A percentile compares a stretch with the other conserved stretches of the same genome.
Conservation (phyloP, 2,113 vertebrate genomes). For the Colius striatus region DNA sequence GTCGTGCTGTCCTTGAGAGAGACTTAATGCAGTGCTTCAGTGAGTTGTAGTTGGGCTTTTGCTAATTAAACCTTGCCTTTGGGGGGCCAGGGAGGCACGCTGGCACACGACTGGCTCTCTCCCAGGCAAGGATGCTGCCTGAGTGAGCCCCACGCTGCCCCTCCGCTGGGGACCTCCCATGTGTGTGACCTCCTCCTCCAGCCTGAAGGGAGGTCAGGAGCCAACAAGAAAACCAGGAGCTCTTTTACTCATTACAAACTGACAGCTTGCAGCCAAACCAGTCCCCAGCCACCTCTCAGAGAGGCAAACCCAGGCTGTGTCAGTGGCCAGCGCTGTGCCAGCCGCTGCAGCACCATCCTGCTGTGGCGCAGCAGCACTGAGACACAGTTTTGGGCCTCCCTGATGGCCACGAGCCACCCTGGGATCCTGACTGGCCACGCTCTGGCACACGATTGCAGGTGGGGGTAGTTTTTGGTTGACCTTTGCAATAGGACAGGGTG, state of each 20-base stretch:
- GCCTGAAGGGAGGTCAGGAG: neutral
- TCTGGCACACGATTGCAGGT: fast-evolving
- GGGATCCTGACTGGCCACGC: fast-evolving
- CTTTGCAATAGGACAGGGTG: fast-evolving
- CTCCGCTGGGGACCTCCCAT: fast-evolving
- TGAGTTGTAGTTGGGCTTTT: neutral
- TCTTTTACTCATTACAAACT: neutral
- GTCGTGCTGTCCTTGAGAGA: neutral
- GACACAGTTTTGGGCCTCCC: neutral
- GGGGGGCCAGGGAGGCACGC: fast-evolving
- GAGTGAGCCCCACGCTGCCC: neutral
- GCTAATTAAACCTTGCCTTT: neutral
- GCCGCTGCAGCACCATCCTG: fast-evolving
- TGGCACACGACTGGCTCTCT: fast-evolving
- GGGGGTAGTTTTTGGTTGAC: neutral
- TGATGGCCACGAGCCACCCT: fast-evolving
- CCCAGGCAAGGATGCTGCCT: fast-evolving
- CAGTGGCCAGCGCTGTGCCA: neutral
- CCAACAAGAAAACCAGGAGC: neutral
- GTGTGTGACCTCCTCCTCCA: fast-evolving
- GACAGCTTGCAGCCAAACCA: neutral
- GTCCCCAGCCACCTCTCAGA: too few species aligned
- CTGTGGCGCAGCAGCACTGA: fast-evolving
- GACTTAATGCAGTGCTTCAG: neutral
- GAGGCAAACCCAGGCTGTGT: neutral